A percentile compares a stretch with the other conserved stretches of the same genome.
Evolutionary conservation across 2,113 vertebrate genomes (phyloP).

Genomic region (Chinchilla lanigera): DNA sequence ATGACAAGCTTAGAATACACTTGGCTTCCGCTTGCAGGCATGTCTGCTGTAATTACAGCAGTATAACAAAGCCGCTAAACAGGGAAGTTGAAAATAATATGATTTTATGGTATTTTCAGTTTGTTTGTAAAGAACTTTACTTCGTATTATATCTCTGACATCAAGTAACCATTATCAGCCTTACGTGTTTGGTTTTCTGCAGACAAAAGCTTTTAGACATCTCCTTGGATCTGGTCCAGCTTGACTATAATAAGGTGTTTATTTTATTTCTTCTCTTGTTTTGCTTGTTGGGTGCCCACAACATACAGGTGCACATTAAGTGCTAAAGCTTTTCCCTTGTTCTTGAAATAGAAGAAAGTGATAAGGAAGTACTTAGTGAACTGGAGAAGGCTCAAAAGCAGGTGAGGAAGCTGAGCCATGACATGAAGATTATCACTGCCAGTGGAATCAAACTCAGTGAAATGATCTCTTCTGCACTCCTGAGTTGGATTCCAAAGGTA

Average conservation of each 20-base stretch:
- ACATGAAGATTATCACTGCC: conserved; percentile 79
- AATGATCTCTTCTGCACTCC: conserved; percentile 81
- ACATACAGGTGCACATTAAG: conserved; percentile 82
- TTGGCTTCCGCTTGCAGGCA: background rate
- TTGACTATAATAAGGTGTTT: conserved; percentile 68
- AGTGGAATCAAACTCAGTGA: conserved; percentile 77
- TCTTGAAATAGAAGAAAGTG: conserved; percentile 70
- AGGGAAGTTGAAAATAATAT: conserved; percentile 73
- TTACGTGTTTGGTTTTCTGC: conserved; percentile 49
- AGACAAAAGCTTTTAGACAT: conserved; percentile 64
- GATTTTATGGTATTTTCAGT: conserved; percentile 56
- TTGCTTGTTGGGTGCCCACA: conserved; percentile 75
- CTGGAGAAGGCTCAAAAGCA: conserved; percentile 78
- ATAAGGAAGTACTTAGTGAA: conserved; percentile 28
- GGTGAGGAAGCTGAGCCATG: conserved; percentile 78
- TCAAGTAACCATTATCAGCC: conserved; percentile 27
- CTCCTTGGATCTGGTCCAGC: conserved; percentile 58
- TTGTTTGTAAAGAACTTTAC: conserved; percentile 59
- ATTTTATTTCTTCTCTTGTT: conserved; percentile 55
- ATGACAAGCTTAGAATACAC: background rate
- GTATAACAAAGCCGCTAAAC: background rate
- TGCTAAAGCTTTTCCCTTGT: conserved; percentile 86
- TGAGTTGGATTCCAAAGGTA: conserved; percentile 73
- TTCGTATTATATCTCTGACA: conserved; percentile 61
- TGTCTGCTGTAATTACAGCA: background rate